phyloP scores from a whole-genome alignment of 2,113 vertebrate genomes.

The Pyrgilauda ruficollis region DNA sequence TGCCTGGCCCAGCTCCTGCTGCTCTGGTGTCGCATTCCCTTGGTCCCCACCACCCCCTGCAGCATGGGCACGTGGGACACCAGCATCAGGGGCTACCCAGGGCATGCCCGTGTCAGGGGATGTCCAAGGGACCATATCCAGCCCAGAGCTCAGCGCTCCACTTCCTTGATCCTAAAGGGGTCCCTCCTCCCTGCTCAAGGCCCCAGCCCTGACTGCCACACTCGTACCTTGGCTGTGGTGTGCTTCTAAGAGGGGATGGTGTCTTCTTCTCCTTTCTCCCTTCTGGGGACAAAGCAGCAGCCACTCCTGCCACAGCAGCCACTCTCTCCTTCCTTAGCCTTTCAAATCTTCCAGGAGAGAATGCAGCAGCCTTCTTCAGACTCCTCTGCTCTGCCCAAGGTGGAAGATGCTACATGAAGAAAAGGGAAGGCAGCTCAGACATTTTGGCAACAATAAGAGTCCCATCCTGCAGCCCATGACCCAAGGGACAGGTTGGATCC shows the following conservation, averaged over 20 bases:
- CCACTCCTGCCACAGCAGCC: neutral
- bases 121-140: neutral
- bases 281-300: neutral
- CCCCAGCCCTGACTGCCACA: neutral
- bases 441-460: neutral
- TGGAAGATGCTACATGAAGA: neutral
- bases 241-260: rapidly evolving
- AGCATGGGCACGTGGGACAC: neutral
- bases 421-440: neutral
- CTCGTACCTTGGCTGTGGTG: neutral
- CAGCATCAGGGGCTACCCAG: neutral
- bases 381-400: neutral
- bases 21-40: neutral
- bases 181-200: neutral
- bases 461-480: neutral
- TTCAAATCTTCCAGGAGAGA: neutral
- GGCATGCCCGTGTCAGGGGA: no score
- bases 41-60: neutral
- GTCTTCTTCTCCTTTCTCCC: neutral
- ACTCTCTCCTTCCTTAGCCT: neutral
- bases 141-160: neutral
- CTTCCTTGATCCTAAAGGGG: neutral
- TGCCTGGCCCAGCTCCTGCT: neutral
- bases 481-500: neutral
- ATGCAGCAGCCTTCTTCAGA: neutral